These are phyloP conservation scores for Sycophila texana DNA, from an alignment of 2,888 invertebrate species.

Conservation along the genomic window DNA sequence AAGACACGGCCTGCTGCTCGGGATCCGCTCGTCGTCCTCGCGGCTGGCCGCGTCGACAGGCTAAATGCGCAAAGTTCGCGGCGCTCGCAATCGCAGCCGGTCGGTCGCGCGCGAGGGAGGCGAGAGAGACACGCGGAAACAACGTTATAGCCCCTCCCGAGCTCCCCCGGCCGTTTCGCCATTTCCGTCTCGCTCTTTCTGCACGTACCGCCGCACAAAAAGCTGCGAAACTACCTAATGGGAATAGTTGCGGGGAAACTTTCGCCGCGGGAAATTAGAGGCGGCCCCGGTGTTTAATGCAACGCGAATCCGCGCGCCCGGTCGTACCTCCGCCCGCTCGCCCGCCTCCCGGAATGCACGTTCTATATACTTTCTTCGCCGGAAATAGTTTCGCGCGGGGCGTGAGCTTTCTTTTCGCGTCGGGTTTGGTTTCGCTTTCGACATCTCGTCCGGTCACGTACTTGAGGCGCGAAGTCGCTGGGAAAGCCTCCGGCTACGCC, in stretches of 20 bases:
- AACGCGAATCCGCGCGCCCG: conserved; percentile 55
- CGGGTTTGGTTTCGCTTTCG: no score
- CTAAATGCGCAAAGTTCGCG: conserved; percentile 67
- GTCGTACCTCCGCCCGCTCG: no score
- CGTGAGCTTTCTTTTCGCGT: no score
- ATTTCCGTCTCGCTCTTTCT: not conserved
- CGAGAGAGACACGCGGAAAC: conserved; percentile 60
- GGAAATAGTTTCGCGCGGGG: conserved; percentile 42
- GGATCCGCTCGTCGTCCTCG: not conserved
- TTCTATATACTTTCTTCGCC: conserved; percentile 23
- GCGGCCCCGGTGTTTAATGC: conserved; percentile 58
- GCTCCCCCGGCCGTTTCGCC: conserved; percentile 22
- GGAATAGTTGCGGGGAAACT: conserved; percentile 67
- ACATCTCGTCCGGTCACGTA: no score
- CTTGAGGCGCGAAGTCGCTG: no score
- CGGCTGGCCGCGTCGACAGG: conserved; percentile 61
- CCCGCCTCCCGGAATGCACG: conserved; percentile 40
- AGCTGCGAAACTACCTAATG: conserved; percentile 67
- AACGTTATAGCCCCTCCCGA: conserved; percentile 58
- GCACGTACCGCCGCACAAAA: conserved; percentile 56
- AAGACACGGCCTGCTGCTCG: not conserved
- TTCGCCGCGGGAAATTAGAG: conserved; percentile 64
- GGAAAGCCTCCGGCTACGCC: no score
- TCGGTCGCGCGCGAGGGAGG: conserved; percentile 26
- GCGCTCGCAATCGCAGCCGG: conserved; percentile 61